A percentile compares a stretch with the other conserved stretches of the same genome.
These are phyloP conservation scores for Stenolophus ochropezus DNA, from an alignment of 2,888 invertebrate species.

Conservation along the genomic window DNA sequence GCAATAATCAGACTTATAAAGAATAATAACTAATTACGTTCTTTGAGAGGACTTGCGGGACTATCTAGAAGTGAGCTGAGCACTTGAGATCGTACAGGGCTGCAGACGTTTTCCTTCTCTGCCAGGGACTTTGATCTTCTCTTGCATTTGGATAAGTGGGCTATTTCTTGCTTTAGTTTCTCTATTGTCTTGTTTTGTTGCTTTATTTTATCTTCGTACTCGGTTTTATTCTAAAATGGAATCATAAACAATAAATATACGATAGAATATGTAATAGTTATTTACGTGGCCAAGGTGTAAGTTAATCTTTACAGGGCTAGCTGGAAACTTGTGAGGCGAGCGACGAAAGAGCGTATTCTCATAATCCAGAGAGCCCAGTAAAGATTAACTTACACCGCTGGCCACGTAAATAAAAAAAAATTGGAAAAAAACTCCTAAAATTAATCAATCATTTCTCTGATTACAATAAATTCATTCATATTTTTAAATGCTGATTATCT, in stretches of 20 bases:
- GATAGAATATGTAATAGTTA: too few relatives aligned
- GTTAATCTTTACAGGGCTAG: too few relatives aligned
- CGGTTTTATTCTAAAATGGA: constrained; percentile 40
- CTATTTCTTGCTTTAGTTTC: constrained; percentile 70
- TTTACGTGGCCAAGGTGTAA: too few relatives aligned
- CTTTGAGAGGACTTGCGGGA: constrained; percentile 72
- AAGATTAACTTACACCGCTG: too few relatives aligned
- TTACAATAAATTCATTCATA: too few relatives aligned
- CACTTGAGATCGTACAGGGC: constrained; percentile 69
- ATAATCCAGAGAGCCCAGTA: too few relatives aligned
- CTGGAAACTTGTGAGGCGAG: too few relatives aligned
- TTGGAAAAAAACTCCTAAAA: too few relatives aligned
- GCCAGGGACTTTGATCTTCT: constrained; percentile 64
- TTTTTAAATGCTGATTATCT: too few relatives aligned
- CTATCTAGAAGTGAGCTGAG: constrained; percentile 67
- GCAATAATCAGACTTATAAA: constrained; percentile 43
- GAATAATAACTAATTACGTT: constrained; percentile 69
- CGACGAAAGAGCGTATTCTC: too few relatives aligned
- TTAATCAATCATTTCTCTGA: too few relatives aligned
- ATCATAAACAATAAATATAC: constrained; percentile 2
- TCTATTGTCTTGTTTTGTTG: constrained; percentile 71
- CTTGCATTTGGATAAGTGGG: constrained; percentile 61
- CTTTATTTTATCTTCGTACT: constrained; percentile 62
- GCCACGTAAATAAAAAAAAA: too few relatives aligned
- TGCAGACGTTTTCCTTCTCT: constrained; percentile 73